A percentile compares a stretch with the other conserved stretches of the same genome.
These are phyloP conservation scores for Sebastes itinus DNA, from an alignment of 2,797 vertebrate genomes.

Conservation along the genomic window DNA sequence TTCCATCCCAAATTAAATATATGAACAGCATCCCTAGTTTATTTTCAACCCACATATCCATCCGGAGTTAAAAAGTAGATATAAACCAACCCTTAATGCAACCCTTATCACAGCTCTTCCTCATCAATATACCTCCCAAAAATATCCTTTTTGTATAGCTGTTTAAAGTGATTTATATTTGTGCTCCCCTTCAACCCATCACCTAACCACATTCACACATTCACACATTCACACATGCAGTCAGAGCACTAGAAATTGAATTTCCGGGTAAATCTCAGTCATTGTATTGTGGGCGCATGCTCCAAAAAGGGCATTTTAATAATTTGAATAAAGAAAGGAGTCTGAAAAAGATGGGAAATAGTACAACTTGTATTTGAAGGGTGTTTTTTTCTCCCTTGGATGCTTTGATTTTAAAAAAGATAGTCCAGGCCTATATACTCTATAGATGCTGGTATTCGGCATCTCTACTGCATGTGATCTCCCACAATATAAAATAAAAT, in stretches of 20 bases:
- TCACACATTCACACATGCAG: background rate
- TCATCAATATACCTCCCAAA: no score
- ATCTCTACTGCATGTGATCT: background rate
- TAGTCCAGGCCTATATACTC: background rate
- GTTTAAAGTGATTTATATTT: no score
- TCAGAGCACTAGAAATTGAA: fast-evolving
- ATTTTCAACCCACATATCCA: no score
- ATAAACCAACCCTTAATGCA: no score
- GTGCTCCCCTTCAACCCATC: no score
- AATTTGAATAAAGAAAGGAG: background rate
- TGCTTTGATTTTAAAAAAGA: background rate
- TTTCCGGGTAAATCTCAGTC: background rate
- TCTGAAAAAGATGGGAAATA: background rate
- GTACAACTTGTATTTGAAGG: background rate
- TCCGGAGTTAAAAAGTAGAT: no score
- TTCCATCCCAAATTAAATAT: no score
- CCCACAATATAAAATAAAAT: background rate
- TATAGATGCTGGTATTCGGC: background rate
- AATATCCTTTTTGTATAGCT: no score
- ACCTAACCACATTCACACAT: no score
- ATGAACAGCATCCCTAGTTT: no score
- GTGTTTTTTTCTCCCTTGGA: background rate
- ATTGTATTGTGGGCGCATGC: background rate
- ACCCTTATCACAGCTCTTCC: no score
- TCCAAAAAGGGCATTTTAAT: background rate